These are phyloP conservation scores for Stenodema calcarata DNA, from an alignment of 2,888 invertebrate species.

Conservation along the genomic window DNA sequence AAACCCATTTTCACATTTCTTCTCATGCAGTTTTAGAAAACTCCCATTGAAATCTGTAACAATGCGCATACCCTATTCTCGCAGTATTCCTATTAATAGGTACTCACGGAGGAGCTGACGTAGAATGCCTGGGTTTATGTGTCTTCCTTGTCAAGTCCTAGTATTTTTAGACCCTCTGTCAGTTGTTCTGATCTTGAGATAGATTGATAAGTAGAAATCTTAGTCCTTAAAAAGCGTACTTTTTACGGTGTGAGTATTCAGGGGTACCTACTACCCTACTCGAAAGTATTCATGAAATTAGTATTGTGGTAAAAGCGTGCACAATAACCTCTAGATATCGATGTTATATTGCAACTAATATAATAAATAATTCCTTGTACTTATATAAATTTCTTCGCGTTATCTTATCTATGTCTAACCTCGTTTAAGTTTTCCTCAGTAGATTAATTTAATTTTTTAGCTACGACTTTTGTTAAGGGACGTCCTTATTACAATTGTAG, in stretches of 20 bases:
- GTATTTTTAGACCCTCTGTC: not conserved
- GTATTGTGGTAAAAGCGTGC: not conserved
- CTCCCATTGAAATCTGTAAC: no score
- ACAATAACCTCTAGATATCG: not conserved
- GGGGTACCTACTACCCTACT: not conserved
- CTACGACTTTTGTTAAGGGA: not conserved
- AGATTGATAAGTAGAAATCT: not conserved
- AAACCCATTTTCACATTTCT: no score
- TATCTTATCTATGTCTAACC: not conserved
- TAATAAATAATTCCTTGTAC: not conserved
- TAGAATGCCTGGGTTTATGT: not conserved
- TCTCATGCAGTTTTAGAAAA: no score
- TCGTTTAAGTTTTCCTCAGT: not conserved
- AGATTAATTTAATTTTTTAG: not conserved
- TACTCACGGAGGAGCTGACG: no score
- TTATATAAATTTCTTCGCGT: not conserved
- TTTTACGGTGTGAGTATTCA: not conserved
- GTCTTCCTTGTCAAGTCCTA: not conserved
- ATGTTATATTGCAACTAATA: not conserved
- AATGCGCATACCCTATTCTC: no score
- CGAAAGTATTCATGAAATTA: not conserved
- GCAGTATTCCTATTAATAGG: no score
- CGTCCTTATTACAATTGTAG: not conserved
- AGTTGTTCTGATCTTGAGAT: not conserved
- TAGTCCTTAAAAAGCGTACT: not conserved